A percentile compares a stretch with the other conserved stretches of the same genome.
Evolutionary conservation across 2,113 vertebrate species (phyloP).

Genomic region (Pleuronectes platessa): DNA sequence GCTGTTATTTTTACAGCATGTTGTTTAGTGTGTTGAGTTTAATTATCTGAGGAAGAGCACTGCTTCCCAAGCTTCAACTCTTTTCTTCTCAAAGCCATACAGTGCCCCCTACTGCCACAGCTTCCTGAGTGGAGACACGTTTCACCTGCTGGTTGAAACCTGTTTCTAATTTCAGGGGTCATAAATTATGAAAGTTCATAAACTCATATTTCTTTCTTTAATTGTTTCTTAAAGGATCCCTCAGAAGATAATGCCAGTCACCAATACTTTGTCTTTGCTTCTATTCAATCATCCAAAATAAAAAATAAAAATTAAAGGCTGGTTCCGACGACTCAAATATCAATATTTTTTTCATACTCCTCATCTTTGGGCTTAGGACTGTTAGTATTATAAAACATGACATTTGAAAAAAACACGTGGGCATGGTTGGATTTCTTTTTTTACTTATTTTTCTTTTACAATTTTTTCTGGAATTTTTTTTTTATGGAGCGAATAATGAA

Average conservation of each 20-base stretch:
- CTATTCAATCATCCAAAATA: too few species aligned
- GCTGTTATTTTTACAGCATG: conserved; percentile 18
- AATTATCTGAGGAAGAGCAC: conserved; percentile 30
- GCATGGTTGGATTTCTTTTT: too few species aligned
- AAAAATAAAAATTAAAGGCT: neutral
- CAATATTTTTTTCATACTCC: too few species aligned
- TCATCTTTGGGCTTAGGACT: too few species aligned
- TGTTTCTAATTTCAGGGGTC: neutral
- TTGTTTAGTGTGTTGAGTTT: conserved; percentile 44
- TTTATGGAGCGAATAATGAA: neutral
- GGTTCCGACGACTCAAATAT: too few species aligned
- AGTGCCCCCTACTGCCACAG: conserved; percentile 82
- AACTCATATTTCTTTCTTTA: too few species aligned
- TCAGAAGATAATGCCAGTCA: too few species aligned
- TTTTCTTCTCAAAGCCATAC: conserved; percentile 75
- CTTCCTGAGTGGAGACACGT: conserved; percentile 19
- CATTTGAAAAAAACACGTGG: too few species aligned
- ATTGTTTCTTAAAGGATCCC: too few species aligned
- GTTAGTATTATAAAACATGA: too few species aligned
- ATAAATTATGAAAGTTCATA: neutral
- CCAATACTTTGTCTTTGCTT: too few species aligned
- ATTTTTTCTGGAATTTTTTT: neutral
- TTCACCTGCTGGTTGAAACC: conserved; percentile 10
- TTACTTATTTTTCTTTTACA: too few species aligned
- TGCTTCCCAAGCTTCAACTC: conserved; percentile 29